Conservation (phyloP, 2,797 vertebrate species). For the Cuniculus paca region DNA sequence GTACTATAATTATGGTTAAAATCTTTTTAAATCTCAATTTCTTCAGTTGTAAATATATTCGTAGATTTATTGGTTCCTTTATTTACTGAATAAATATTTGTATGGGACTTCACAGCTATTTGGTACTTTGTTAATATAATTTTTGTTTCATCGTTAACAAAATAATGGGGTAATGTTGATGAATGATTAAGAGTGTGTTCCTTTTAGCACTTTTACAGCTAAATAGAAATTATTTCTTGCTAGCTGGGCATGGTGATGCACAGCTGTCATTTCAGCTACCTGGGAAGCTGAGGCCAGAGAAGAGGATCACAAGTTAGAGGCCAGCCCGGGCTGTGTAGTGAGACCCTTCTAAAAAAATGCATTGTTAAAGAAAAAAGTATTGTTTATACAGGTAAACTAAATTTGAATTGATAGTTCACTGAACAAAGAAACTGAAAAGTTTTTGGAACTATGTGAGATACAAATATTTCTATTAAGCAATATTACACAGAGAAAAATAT, state of each 20-base stretch:
- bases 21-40: slow-evolving; percentile 22
- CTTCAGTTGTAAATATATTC: neutral
- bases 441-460: slow-evolving; percentile 25
- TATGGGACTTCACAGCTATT: neutral
- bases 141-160: slow-evolving; percentile 58
- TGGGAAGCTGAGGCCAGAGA: neutral
- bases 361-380: neutral
- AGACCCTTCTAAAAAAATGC: neutral
- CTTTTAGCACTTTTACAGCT: slow-evolving; percentile 33
- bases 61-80: neutral
- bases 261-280: neutral
- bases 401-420: slow-evolving; percentile 9
- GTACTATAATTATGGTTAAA: neutral
- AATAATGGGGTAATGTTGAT: neutral
- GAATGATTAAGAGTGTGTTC: slow-evolving; percentile 17
- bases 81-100: slow-evolving; percentile 6
- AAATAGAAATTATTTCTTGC: neutral
- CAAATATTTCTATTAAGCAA: neutral
- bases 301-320: neutral
- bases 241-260: neutral
- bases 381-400: slow-evolving; percentile 17
- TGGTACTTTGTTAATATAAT: neutral
- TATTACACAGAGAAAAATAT: slow-evolving; percentile 5
- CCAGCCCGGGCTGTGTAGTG: neutral
- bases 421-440: slow-evolving; percentile 52